Evolutionary conservation across 2,797 vertebrate genomes (phyloP).

Genomic region (Phrynocephalus vlangalii): DNA sequence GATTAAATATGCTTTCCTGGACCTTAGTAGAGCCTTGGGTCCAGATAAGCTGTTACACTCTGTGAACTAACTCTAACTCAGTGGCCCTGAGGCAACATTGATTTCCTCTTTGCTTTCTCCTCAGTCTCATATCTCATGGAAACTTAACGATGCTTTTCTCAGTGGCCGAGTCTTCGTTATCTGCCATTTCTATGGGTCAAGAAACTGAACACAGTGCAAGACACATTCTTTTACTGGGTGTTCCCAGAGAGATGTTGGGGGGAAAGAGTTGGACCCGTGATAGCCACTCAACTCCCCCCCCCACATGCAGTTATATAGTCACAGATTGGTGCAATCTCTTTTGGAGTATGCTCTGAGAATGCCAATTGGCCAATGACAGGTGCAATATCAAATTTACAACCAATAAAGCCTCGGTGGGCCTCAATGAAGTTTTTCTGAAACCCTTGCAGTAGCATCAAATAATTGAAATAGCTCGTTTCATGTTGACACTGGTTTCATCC

Average conservation of each 20-base stretch:
- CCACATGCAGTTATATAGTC: neutral
- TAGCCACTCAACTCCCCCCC: neutral
- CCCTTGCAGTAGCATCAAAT: neutral
- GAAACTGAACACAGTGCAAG: neutral
- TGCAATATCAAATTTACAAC: neutral
- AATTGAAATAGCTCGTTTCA: neutral
- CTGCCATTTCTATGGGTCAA: neutral
- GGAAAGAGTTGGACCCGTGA: neutral
- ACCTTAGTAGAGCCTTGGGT: too few species aligned
- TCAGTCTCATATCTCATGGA: neutral
- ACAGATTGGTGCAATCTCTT: neutral
- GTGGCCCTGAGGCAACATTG: too few species aligned
- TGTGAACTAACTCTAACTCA: too few species aligned
- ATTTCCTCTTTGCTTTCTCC: neutral
- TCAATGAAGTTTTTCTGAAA: constrained; percentile 42
- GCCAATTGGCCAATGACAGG: neutral
- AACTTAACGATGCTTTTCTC: neutral
- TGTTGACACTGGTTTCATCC: neutral
- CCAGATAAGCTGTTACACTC: too few species aligned
- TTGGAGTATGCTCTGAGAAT: neutral
- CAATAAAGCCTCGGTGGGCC: neutral
- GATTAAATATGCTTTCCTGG: too few species aligned
- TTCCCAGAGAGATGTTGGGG: neutral
- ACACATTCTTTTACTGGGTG: neutral
- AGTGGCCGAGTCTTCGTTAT: neutral